These are phyloP conservation scores for Neoseiulus cucumeris DNA, from an alignment of 1,140 invertebrate genomes.

Conservation along the genomic window DNA sequence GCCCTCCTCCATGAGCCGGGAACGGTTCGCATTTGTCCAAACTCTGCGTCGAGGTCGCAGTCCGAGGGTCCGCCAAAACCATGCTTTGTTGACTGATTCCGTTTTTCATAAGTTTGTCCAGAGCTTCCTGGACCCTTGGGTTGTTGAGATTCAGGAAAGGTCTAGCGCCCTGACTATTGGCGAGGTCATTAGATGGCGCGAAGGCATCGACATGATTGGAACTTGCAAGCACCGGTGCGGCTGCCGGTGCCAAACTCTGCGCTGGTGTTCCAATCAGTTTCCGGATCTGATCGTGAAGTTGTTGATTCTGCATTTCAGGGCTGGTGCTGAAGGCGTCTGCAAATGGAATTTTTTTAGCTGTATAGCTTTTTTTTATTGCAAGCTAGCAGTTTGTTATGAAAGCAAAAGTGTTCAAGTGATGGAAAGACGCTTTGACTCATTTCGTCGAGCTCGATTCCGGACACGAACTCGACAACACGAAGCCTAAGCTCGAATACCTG, in stretches of 20 bases:
- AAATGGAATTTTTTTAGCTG: too few species aligned
- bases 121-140: conserved; percentile 29
- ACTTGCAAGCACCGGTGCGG: neutral
- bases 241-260: neutral
- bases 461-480: too few species aligned
- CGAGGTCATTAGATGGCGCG: neutral
- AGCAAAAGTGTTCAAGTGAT: too few species aligned
- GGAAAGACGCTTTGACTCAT: too few species aligned
- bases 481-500: too few species aligned
- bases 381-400: too few species aligned
- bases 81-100: conserved; percentile 21
- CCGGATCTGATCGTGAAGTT: conserved; percentile 1
- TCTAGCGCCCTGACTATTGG: conserved; percentile 16
- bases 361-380: too few species aligned
- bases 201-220: neutral
- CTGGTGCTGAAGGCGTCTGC: too few species aligned
- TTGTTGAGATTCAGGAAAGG: conserved; percentile 29
- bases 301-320: neutral
- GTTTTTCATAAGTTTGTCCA: conserved; percentile 30
- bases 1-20: too few species aligned
- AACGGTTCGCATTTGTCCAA: too few species aligned
- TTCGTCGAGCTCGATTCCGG: too few species aligned
- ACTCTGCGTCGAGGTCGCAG: too few species aligned
- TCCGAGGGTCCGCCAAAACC: conserved; percentile 2
- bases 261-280: neutral